phyloP scores from a whole-genome alignment of 2,113 vertebrate genomes.

The Otolemur garnettii region DNA sequence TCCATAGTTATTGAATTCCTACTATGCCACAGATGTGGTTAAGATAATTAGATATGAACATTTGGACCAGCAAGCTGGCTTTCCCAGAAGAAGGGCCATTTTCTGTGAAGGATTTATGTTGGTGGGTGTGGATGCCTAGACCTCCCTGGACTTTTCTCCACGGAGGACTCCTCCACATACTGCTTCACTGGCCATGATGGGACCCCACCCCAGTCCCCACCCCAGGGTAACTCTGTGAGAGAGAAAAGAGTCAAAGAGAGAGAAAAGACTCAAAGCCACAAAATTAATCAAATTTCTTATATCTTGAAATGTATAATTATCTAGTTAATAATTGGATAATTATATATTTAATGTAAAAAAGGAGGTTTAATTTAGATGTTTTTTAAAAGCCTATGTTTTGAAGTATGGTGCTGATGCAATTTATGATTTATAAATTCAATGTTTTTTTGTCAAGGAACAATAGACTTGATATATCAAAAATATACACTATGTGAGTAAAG shows the following conservation, averaged over 20 bases:
- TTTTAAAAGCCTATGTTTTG: background rate
- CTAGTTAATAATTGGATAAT: background rate
- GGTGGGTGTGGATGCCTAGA: fast-evolving
- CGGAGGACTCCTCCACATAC: background rate
- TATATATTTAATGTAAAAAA: background rate
- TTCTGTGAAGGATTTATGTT: background rate
- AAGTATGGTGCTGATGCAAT: background rate
- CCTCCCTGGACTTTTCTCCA: background rate
- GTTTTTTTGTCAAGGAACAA: background rate
- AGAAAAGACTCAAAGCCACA: background rate
- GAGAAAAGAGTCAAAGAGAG: background rate
- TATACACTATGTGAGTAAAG: background rate
- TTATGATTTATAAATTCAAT: background rate
- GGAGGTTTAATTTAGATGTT: background rate
- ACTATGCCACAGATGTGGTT: background rate
- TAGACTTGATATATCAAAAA: background rate
- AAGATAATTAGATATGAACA: background rate
- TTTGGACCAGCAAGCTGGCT: background rate
- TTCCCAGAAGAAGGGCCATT: background rate
- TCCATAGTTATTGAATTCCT: background rate
- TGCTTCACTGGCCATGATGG: background rate
- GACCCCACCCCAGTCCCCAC: background rate
- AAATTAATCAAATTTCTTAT: background rate
- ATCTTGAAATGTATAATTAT: background rate
- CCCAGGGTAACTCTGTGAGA: background rate